These are phyloP conservation scores for Listronotus bonariensis DNA, from an alignment of 1,140 invertebrate species.

Conservation along the genomic window DNA sequence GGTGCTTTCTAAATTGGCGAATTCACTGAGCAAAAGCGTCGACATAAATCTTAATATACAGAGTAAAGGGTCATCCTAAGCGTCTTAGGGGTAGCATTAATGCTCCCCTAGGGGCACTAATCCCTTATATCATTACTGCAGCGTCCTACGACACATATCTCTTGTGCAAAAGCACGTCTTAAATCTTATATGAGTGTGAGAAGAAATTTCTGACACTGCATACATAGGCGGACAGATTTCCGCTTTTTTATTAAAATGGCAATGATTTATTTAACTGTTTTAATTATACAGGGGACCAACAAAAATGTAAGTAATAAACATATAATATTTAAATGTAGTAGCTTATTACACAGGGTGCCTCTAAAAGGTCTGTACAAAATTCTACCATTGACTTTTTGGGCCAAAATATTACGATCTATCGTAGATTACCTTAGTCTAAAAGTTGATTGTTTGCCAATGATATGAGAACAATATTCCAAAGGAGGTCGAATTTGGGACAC, in stretches of 20 bases:
- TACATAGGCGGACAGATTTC: background rate
- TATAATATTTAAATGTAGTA: too few species aligned
- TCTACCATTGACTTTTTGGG: too few species aligned
- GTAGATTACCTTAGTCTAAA: too few species aligned
- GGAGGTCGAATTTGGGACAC: too few species aligned
- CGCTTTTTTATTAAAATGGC: background rate
- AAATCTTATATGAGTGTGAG: slow-evolving; percentile 22
- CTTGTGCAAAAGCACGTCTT: slow-evolving; percentile 16
- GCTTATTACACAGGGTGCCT: too few species aligned
- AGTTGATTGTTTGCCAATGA: too few species aligned
- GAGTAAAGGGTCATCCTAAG: slow-evolving; percentile 45
- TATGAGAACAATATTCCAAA: too few species aligned
- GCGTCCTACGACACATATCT: slow-evolving; percentile 30
- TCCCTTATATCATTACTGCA: slow-evolving; percentile 49
- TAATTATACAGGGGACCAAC: too few species aligned
- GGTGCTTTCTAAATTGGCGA: slow-evolving; percentile 31
- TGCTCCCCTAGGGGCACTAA: slow-evolving; percentile 45
- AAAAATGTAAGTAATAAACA: too few species aligned
- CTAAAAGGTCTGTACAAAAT: too few species aligned
- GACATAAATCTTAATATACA: slow-evolving; percentile 49
- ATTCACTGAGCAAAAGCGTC: slow-evolving; percentile 38
- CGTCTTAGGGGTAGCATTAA: slow-evolving; percentile 48
- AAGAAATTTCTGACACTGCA: background rate
- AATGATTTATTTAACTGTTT: background rate
- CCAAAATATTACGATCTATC: too few species aligned